Percentiles rank a stretch among this genome's conserved stretches.
These are phyloP conservation scores for Tamandua tetradactyla DNA, from an alignment of 2,797 vertebrate species.

Conservation along the genomic window DNA sequence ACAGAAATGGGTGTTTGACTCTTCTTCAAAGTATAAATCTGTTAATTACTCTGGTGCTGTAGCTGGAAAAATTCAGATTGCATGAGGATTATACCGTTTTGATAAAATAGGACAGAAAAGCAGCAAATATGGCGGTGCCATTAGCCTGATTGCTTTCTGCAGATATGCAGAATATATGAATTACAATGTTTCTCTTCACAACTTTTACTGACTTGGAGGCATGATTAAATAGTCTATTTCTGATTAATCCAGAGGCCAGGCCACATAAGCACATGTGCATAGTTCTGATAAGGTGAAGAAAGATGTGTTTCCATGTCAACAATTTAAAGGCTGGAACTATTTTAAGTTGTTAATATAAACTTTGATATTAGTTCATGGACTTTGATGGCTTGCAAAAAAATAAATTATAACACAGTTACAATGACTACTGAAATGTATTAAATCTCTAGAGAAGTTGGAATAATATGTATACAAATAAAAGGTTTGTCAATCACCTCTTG, in stretches of 20 bases:
- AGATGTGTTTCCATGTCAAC: conserved; percentile 81
- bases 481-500: conserved; percentile 57
- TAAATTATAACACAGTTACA: conserved; percentile 71
- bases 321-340: conserved; percentile 76
- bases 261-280: conserved; percentile 70
- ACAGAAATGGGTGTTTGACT: background rate
- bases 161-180: conserved; percentile 76
- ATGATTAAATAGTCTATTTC: conserved; percentile 68
- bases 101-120: conserved; percentile 62
- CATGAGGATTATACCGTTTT: conserved; percentile 50
- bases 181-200: conserved; percentile 74
- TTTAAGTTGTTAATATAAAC: conserved; percentile 72
- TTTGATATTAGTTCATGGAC: conserved; percentile 75
- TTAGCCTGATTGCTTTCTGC: conserved; percentile 78
- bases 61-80: conserved; percentile 42
- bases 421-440: conserved; percentile 67
- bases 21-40: conserved; percentile 44
- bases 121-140: conserved; percentile 55
- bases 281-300: conserved; percentile 83
- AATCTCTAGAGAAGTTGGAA: conserved; percentile 68
- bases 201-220: conserved; percentile 66
- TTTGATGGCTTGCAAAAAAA: conserved; percentile 73
- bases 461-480: conserved; percentile 53
- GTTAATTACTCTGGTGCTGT: conserved; percentile 58
- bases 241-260: conserved; percentile 77